Conservation (phyloP, 2,797 vertebrate genomes). For the Danio jaintianensis region DNA sequence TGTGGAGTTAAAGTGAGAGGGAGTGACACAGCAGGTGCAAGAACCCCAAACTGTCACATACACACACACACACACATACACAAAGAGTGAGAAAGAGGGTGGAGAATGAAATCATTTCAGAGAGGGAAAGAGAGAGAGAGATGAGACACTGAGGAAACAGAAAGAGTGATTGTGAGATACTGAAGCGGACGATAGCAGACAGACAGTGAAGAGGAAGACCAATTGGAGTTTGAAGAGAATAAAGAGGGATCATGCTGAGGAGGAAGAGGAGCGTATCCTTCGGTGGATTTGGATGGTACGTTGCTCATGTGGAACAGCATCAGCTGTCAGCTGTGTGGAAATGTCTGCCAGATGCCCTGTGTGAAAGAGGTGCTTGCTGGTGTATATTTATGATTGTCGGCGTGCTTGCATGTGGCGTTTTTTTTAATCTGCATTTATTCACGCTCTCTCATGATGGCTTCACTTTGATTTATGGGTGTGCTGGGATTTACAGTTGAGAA, state of each 20-base stretch:
- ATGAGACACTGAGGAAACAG: slow-evolving; percentile 37
- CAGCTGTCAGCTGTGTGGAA: slow-evolving; percentile 41
- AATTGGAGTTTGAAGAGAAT: slow-evolving; percentile 61
- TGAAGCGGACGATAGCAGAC: slow-evolving; percentile 17
- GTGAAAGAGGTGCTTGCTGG: slow-evolving; percentile 16
- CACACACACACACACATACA: slow-evolving; percentile 34
- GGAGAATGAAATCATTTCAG: slow-evolving; percentile 60
- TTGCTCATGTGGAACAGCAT: slow-evolving; percentile 50
- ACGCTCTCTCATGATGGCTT: neutral
- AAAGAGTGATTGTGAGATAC: slow-evolving; percentile 43
- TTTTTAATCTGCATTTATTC: slow-evolving; percentile 22
- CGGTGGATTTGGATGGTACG: slow-evolving; percentile 81
- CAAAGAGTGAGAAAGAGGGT: slow-evolving; percentile 64
- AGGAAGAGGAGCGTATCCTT: slow-evolving; percentile 83
- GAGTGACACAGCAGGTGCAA: slow-evolving; percentile 63
- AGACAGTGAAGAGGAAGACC: slow-evolving; percentile 50
- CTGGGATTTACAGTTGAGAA: neutral
- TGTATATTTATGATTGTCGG: slow-evolving; percentile 36
- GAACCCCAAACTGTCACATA: slow-evolving; percentile 58
- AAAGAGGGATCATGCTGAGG: slow-evolving; percentile 77
- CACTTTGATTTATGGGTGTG: slow-evolving; percentile 2
- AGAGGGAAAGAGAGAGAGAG: slow-evolving; percentile 47
- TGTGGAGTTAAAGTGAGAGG: slow-evolving; percentile 62
- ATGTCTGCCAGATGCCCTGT: slow-evolving; percentile 36
- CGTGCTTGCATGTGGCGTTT: slow-evolving; percentile 44